phyloP scores from a whole-genome alignment of 2,888 invertebrate species.

The Chymomyza fuscimana region DNA sequence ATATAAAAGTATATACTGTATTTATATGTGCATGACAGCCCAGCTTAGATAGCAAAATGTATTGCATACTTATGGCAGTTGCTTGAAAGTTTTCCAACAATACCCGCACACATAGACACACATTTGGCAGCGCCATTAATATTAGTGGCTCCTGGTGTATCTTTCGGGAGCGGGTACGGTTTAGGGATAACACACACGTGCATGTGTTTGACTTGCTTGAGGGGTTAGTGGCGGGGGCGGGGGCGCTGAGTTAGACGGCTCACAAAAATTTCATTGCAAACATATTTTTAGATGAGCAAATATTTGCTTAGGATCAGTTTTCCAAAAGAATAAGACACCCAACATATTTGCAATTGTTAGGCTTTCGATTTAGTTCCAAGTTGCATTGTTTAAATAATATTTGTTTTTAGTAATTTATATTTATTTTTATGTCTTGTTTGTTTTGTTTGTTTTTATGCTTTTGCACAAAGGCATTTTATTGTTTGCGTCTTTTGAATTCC shows the following conservation, averaged over 20 bases:
- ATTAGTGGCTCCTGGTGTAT: neutral
- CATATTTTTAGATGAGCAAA: neutral
- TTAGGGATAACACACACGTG: neutral
- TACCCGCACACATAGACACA: neutral
- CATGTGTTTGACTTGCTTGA: neutral
- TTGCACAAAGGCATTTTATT: neutral
- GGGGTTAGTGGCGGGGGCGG: too few relatives aligned
- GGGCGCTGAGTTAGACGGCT: too few relatives aligned
- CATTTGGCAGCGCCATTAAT: neutral
- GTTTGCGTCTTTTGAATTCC: neutral
- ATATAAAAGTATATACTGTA: neutral
- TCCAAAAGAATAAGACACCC: neutral
- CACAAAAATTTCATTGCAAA: neutral
- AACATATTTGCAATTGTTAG: neutral
- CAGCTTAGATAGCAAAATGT: conserved; percentile 46
- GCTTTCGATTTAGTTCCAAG: neutral
- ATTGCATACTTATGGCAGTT: conserved; percentile 55
- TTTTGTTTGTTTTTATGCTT: neutral
- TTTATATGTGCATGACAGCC: neutral
- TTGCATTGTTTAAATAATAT: neutral
- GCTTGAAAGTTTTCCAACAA: conserved; percentile 39
- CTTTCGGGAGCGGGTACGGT: neutral
- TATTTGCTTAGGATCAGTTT: neutral
- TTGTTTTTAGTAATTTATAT: neutral
- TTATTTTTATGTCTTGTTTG: neutral